Evolutionary conservation across 2,797 vertebrate genomes (phyloP).

Genomic region (Myotis findleyi): DNA sequence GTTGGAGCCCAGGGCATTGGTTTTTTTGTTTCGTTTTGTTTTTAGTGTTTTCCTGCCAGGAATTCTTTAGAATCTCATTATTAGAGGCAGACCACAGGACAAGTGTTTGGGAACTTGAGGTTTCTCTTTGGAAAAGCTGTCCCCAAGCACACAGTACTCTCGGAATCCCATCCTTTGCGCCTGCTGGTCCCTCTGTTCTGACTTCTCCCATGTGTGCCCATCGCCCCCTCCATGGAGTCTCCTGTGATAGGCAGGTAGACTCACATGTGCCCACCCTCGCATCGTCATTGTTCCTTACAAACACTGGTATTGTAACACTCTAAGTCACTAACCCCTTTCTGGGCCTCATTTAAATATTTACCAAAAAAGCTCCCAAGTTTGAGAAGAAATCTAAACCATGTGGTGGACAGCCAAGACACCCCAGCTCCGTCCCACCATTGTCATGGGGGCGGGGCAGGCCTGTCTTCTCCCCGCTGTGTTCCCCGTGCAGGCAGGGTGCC

Average conservation of each 20-base stretch:
- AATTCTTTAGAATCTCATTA: background rate
- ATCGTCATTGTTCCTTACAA: background rate
- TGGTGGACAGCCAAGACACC: background rate
- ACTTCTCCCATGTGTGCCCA: background rate
- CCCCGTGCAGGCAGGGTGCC: background rate
- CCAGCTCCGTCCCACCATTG: rapidly evolving
- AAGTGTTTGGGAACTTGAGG: background rate
- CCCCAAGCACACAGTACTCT: background rate
- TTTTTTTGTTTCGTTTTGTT: background rate
- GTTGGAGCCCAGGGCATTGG: background rate
- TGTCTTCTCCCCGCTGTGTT: rapidly evolving
- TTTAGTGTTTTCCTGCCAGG: background rate
- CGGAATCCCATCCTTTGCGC: background rate
- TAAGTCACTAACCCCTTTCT: background rate
- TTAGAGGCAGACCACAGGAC: background rate
- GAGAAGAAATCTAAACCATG: background rate
- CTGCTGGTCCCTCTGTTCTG: background rate
- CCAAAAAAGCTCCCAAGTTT: background rate
- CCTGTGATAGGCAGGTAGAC: background rate
- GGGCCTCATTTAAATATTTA: background rate
- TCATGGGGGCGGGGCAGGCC: background rate
- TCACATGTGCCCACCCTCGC: background rate
- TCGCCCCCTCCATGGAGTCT: rapidly evolving
- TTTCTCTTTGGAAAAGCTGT: background rate
- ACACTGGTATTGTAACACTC: background rate